Evolutionary conservation across 2,888 invertebrate genomes (phyloP), one percentile per base, ranked within the genome.

Genomic region (Atherix ibis): DNA sequence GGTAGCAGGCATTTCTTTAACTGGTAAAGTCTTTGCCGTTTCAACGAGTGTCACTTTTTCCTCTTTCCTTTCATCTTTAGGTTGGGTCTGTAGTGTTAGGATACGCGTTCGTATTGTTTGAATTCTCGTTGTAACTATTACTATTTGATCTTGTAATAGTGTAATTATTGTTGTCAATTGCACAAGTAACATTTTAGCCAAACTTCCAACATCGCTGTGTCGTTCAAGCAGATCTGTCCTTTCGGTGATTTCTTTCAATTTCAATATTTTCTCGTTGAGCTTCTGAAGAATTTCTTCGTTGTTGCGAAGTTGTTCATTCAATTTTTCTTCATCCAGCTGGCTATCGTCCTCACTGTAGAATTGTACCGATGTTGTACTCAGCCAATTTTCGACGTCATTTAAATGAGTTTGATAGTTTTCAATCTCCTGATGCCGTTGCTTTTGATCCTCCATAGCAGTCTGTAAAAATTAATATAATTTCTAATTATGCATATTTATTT

Each of bases 131-230:
- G 64, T 67, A 53, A 76, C 69, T 51, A 73, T 64, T 46, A 62
- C 62, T 46, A 68, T 71, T 39, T 76, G 73, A 53, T 76, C 72
- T 24, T 65, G 62, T 46, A 78, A 65, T 22, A 73, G 58, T 36
- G 62, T 59, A 24, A 66, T 67, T 45, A 74, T 66, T 22, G 60
- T 58, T 45, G 59, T 62, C 43, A 78, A 54, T 48, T 76, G 75
- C 37, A 67, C 61, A 45, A 62, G 59, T 44, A 76, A 59, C 12
- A 53, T 51, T 24, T 51, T 49, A 2, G 67, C 64, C 31, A 71
- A 47, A 5, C 57, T 52, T 31, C 59, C 51, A 3, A 70, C 54
- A 43, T 69, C 68, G 2, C 64, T 56, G 26, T 63, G 56, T 13
- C 61, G 53, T 36, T 62, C 54, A 35, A 72, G 10, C 10, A 22